Evolutionary conservation across 2,113 vertebrate genomes (phyloP), one percentile per base, ranked within the genome.

Genomic region (Uria lomvia): DNA sequence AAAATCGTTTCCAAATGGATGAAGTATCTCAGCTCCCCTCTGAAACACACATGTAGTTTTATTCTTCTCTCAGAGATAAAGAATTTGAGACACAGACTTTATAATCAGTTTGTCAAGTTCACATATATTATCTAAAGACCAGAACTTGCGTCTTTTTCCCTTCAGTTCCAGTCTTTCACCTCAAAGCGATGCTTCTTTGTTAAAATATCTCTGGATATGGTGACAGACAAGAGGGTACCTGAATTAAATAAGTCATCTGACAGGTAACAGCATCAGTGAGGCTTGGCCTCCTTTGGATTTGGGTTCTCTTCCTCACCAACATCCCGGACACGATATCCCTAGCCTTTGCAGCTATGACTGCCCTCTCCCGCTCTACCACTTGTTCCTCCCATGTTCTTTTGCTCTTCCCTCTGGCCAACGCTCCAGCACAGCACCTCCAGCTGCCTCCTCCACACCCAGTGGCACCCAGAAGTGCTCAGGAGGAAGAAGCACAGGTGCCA

Each of bases 1-100:
- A 94, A 97, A 96, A 97, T 89, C 2, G 52, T 91, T 95, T 97
- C 78, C 84, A 96, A 96, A 85, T 32, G 77, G 89, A 93, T 96
- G 83, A 94, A 94, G 83, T 50, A 94, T 88, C 26, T 26, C 67
- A 74, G 84, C 53, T 95, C 42, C 59, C 55, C 74, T 96, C 56
- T 94, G 86, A 94, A 94, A 71, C 74, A 94, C 60, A 56, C 6
- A 24, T 12, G 30, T 76, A 63, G 83, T 96, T 89, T 94, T 73
- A 88, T 80, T 87, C 81, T 78, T 87, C 56, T 88, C 78, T 95
- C 11, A 3, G 66, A 95, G 73, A 96, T 62, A 59, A 95, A 92
- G 89, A 94, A 95, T 94, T 87, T 49, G 43, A 94, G 77, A 83
- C 72, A 74, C 14, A 73, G 84, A 79, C 2, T 6, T 85, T 85